Conservation (phyloP, 2,797 vertebrate genomes). For the Graptemys geographica region DNA sequence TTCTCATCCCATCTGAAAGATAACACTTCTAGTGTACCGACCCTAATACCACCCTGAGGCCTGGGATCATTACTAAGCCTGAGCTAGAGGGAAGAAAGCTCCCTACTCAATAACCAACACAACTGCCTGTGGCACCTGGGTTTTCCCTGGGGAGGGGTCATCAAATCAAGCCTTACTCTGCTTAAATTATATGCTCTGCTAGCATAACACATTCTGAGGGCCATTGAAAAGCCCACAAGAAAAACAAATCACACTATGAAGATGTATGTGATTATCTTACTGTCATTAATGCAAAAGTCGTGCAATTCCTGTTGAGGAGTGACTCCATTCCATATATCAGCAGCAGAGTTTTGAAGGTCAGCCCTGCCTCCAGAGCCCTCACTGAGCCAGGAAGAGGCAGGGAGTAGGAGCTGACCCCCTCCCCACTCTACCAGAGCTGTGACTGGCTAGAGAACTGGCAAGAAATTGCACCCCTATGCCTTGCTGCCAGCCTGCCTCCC, state of each 20-base stretch:
- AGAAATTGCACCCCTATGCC: not conserved
- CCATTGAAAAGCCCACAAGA: not conserved
- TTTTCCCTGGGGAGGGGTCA: fast-evolving
- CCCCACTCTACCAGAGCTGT: not conserved
- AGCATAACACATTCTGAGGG: not conserved
- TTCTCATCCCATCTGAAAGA: not conserved
- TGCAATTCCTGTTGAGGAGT: not conserved
- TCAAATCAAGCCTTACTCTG: no score
- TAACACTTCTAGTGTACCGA: not conserved
- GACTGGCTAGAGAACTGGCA: not conserved
- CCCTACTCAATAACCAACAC: not conserved
- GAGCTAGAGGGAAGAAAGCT: not conserved
- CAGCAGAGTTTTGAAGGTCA: no score
- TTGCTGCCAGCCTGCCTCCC: not conserved
- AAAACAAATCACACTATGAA: not conserved
- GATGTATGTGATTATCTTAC: not conserved
- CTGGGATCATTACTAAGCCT: not conserved
- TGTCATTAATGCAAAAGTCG: not conserved
- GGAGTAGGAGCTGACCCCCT: not conserved
- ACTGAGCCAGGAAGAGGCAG: not conserved
- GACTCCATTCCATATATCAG: not conserved
- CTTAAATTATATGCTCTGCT: not conserved
- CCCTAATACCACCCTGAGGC: not conserved
- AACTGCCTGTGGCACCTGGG: not conserved
- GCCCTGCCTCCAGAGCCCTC: not conserved